Evolutionary conservation across 2,113 vertebrate genomes (phyloP), one percentile per base, ranked within the genome.

Genomic region (Apteryx owenii): DNA sequence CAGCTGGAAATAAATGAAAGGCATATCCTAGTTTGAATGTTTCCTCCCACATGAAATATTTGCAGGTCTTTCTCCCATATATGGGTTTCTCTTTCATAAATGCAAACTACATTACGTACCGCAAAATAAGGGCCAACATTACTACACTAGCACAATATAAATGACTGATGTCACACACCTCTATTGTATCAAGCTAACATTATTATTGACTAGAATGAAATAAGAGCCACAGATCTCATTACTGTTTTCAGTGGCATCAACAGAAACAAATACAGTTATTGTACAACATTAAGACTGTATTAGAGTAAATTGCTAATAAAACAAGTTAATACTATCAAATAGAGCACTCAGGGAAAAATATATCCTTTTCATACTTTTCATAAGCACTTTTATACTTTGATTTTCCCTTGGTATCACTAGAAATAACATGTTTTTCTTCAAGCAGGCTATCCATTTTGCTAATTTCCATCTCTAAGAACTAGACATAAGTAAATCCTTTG

Each of bases 241-340:
- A 91, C 51, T 72, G 90, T 81, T 93, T 90, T 76, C 61, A 90
- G 56, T 28, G 40, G 71, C 75, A 94, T 94, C 97, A 96, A 94
- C 84, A 97, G 96, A 96, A 96, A 75, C 81, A 94, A 96, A 94
- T 88, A 92, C 38, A 88, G 48, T 96, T 95, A 94, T 84, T 84
- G 85, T 61, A 96, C 21, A 93, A 79, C 85, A 96, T 94, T 94
- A 97, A 97, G 80, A 95, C 40, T 84, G 86, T 89, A 86, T 88
- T 93, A 95, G 71, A 94, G 90, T 61, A 96, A 97, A 97, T 88
- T 93, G 85, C 76, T 97, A 97, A 96, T 93, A 98, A 96, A 93
- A 72, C 81, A 87, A 93, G 79, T 82, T 96, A 97, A 96, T 97
- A 89, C 61, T 95, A 96, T 87, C 82, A 94, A 96, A 87, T 85